Evolutionary conservation across 2,113 vertebrate species (phyloP), one percentile per base, ranked within the genome.

Genomic region (Apaloderma vittatum): DNA sequence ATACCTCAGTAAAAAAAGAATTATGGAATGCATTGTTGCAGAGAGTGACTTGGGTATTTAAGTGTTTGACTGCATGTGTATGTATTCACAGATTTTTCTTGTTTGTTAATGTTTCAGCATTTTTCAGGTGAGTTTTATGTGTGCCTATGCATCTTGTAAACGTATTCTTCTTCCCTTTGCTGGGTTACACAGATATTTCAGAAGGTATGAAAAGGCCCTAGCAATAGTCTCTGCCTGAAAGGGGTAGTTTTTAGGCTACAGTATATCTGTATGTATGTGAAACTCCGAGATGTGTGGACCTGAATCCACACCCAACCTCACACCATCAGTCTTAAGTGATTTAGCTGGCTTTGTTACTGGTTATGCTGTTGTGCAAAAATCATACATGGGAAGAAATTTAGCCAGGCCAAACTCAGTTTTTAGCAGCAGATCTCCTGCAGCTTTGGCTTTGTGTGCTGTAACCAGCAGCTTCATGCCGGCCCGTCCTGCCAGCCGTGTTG

Each of bases 101-200:
- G 8, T 62, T 92, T 89, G 93, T 93, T 94, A 93, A 82, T 86
- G 80, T 96, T 95, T 95, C 85, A 67, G 12, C 85, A 67, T 87
- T 87, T 89, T 66, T 43, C 66, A 70, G 40, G 29, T 96, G 34
- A 73, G 30, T 67, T 21, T 43, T 72, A 15, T 12, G 13, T 85
- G 29, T 63, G 15, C 54, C 62, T 86, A 90, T 52, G 29, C 27
- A 73, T 84, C 58, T 76, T 81, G 34, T 70, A 92, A 92, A 68
- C 67, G 46, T 61, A 46, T 73, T 88, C 18, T 81, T 95, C 58
- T 83, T 92, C 72, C 70, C 72, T 73, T 95, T 59, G 26, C 87
- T 65, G 52, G 15, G 73, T 68, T 75, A 54, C 29, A 37, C 8
- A 52, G 40, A 34, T 83, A 51, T 43, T 79, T 88, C 49, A 48